Conservation (phyloP, 2,888 invertebrate species). For the Muschampia plurimacula region DNA sequence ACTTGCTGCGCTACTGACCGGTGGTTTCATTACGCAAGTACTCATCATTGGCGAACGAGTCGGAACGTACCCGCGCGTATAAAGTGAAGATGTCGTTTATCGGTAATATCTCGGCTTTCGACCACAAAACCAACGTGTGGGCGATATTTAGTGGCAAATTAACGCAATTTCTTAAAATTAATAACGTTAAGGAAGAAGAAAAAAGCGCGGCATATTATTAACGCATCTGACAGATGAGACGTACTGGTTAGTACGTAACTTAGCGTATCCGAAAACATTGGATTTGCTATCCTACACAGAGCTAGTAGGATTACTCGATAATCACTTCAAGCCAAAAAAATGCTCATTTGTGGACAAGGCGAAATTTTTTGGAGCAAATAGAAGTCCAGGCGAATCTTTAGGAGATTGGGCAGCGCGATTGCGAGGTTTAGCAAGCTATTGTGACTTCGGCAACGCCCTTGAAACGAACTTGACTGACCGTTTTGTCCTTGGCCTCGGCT, state of each 20-base stretch:
- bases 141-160: background rate
- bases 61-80: background rate
- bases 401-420: constrained; percentile 41
- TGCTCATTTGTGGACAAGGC: constrained; percentile 38
- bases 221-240: constrained; percentile 40
- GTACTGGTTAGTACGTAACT: constrained; percentile 38
- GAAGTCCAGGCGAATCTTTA: constrained; percentile 36
- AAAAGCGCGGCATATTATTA: constrained; percentile 9
- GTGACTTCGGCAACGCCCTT: constrained; percentile 5
- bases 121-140: constrained; percentile 1
- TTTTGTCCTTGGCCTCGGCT: constrained; percentile 4
- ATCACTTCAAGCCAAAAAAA: constrained; percentile 37
- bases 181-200: background rate
- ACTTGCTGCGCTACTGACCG: background rate
- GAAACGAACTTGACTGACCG: background rate
- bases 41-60: constrained; percentile 3
- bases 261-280: constrained; percentile 41
- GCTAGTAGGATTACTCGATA: constrained; percentile 37
- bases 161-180: background rate
- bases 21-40: background rate
- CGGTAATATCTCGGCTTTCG: background rate
- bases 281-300: constrained; percentile 34
- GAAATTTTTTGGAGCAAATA: constrained; percentile 37
- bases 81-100: background rate
- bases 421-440: constrained; percentile 21